These are phyloP conservation scores for Picus viridis DNA, from an alignment of 2,797 vertebrate species.

Conservation along the genomic window DNA sequence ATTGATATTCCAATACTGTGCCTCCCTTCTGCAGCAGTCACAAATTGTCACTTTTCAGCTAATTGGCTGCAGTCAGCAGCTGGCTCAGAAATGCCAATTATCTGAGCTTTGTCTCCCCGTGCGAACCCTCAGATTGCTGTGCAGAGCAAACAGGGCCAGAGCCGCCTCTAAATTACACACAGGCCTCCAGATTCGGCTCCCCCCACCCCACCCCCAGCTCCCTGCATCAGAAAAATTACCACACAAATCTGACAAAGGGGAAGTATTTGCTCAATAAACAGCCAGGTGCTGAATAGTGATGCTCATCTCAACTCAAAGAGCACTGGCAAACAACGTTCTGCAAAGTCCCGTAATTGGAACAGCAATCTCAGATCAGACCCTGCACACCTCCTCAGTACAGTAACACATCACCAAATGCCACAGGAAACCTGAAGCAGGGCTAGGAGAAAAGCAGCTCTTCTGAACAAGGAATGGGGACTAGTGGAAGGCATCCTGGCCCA, in stretches of 20 bases:
- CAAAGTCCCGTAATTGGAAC: not conserved
- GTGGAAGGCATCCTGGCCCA: too few relatives aligned
- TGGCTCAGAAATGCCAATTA: conserved; percentile 55
- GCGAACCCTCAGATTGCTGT: not conserved
- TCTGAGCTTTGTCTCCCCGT: not conserved
- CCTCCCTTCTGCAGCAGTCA: conserved; percentile 29
- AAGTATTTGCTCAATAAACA: not conserved
- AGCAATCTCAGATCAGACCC: not conserved
- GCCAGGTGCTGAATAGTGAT: not conserved
- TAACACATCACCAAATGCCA: accelerated
- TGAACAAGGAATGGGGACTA: too few relatives aligned
- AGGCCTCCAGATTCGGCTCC: not conserved
- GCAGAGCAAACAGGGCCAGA: not conserved
- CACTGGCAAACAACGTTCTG: not conserved
- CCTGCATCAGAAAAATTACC: not conserved
- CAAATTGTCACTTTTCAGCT: conserved; percentile 64
- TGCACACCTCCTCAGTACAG: too few relatives aligned
- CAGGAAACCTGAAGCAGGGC: not conserved
- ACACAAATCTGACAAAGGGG: not conserved
- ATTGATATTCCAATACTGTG: conserved; percentile 40
- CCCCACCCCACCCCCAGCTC: not conserved
- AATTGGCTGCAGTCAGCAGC: conserved; percentile 58
- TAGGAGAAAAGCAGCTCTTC: not conserved
- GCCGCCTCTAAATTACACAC: not conserved
- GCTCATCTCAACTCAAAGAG: not conserved